Percentiles rank a stretch among this genome's conserved stretches.
These are phyloP conservation scores for Drosophila limbata DNA, from an alignment of 2,888 invertebrate species.

Conservation along the genomic window DNA sequence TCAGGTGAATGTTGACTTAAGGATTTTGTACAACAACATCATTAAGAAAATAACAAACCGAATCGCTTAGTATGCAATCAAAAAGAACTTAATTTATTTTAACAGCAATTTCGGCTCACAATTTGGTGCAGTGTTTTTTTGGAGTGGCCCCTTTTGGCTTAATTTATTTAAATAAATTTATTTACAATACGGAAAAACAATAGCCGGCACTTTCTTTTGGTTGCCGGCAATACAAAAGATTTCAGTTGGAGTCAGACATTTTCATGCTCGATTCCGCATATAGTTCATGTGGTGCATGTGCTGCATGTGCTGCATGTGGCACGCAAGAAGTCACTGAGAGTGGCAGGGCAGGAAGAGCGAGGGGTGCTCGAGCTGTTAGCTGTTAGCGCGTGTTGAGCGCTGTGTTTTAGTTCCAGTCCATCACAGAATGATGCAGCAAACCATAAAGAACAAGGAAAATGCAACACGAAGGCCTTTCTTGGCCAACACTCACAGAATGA, in stretches of 20 bases:
- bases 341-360: slow-evolving; percentile 56
- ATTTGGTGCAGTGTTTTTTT: slow-evolving; percentile 16
- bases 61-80: slow-evolving; percentile 45
- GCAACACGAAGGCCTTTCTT: slow-evolving; percentile 16
- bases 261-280: slow-evolving; percentile 30
- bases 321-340: slow-evolving; percentile 74
- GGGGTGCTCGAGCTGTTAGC: slow-evolving; percentile 35
- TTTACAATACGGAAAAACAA: slow-evolving; percentile 11
- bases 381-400: slow-evolving; percentile 38
- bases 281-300: slow-evolving; percentile 59
- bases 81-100: slow-evolving; percentile 41
- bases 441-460: slow-evolving; percentile 52
- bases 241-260: slow-evolving; percentile 37
- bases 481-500: slow-evolving; percentile 42
- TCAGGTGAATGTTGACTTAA: slow-evolving; percentile 39
- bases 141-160: slow-evolving; percentile 25
- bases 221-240: slow-evolving; percentile 13
- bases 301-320: slow-evolving; percentile 69
- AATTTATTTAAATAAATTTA: slow-evolving; percentile 64
- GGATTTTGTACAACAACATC: slow-evolving; percentile 67
- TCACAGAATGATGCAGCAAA: slow-evolving; percentile 59
- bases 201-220: slow-evolving; percentile 10
- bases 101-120: slow-evolving; percentile 25
- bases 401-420: slow-evolving; percentile 45
- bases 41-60: slow-evolving; percentile 57